Evolutionary conservation across 2,797 vertebrate genomes (phyloP).

Genomic region (Onychomys leucogaster): DNA sequence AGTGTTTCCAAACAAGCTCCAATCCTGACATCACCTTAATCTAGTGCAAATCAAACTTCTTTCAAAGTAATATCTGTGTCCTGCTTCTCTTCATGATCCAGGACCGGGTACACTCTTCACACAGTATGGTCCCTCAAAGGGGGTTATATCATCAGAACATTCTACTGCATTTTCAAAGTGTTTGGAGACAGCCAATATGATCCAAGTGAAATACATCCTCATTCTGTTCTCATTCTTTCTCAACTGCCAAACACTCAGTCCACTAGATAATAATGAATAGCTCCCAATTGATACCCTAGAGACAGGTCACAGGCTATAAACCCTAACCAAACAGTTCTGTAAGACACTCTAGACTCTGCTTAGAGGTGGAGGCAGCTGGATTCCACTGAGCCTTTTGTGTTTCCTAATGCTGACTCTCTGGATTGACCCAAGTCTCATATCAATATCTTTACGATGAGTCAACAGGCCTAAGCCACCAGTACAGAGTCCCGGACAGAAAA

Average conservation of each 20-base stretch:
- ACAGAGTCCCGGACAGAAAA: not conserved
- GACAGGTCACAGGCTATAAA: not conserved
- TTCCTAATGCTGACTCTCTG: not conserved
- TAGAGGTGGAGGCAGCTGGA: not conserved
- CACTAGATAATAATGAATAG: not conserved
- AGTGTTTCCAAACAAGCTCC: not conserved
- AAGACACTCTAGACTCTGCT: not conserved
- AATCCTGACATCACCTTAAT: not conserved
- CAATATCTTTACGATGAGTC: not conserved
- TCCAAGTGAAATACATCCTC: not conserved
- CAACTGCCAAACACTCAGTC: not conserved
- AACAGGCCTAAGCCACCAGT: not conserved
- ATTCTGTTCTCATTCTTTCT: not conserved
- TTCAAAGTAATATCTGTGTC: not conserved
- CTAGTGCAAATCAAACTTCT: not conserved
- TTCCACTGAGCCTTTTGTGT: not conserved
- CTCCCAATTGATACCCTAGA: not conserved
- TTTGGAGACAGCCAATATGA: not conserved
- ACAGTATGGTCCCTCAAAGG: not conserved
- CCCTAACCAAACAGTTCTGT: not conserved
- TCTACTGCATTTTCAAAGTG: not conserved
- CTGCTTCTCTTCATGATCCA: slow-evolving; percentile 16
- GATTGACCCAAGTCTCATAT: not conserved
- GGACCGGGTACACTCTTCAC: not conserved
- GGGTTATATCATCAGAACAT: not conserved